Base-by-base conservation (phyloP, 2,797 vertebrate species). In the Propithecus deckenii region DNA sequence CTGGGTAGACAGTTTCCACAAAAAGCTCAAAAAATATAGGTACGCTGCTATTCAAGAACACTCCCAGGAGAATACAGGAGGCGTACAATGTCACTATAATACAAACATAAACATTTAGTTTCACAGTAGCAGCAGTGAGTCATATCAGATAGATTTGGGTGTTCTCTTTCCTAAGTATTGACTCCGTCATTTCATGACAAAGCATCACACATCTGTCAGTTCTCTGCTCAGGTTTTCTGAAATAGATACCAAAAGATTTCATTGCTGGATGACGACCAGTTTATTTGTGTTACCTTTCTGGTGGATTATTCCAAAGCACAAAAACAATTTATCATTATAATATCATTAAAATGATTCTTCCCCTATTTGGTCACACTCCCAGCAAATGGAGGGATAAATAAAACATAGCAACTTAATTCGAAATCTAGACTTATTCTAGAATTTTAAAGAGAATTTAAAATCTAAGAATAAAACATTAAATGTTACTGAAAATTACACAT, bases 1-100 rank as follows among this genome's bases (percentile, higher is more conserved):
- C 99, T 2, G 99, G 99, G 97, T 99, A 99, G 93, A 99, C 99
- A 0, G 99, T 99, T 98, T 99, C 99, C 94, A 99, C 99, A 97
- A 99, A 99, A 93, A 99, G 99, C 98, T 99, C 99, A 25, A 99
- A 99, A 99, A 99, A 99, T 98, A 99, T 99, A 30, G 99, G 99
- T 95, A 99, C 98, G 0, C 99, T 99, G 99, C 99, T 99, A 98
- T 99, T 99, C 97, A 99, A 98, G 98, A 99, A 99, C 86, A 99
- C 99, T 78, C 99, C 99, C 96, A 99, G 97, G 98, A 99, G 99
- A 98, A 99, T 99, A 96, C 99, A 99, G 97, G 99, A 99, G 4
- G 99, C 99, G 75, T 99, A 99, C 41, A 99, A 98, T 35, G 99
- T 99, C 95, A 99, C 99, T 99, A 50, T 18, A 97, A 98, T 18